Percentiles rank a stretch among this genome's conserved stretches.
phyloP scores from a whole-genome alignment of 2,113 vertebrate species.

The Pachyramphus minor region DNA sequence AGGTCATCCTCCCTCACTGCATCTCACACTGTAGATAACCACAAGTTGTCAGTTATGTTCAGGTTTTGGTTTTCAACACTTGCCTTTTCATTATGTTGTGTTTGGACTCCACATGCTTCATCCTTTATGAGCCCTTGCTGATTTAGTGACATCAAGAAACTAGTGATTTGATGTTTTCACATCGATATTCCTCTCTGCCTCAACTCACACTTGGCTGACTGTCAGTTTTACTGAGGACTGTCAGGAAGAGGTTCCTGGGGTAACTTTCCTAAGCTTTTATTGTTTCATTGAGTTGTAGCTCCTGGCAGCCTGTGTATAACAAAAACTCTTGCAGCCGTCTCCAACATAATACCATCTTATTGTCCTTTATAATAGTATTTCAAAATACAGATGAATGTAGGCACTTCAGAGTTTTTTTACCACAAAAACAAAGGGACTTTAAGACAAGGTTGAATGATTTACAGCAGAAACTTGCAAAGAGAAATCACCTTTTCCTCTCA shows the following conservation, averaged over 20 bases:
- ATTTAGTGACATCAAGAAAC: neutral
- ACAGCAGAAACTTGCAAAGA: neutral
- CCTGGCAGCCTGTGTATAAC: neutral
- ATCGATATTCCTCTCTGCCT: neutral
- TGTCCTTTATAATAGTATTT: neutral
- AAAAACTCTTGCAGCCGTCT: neutral
- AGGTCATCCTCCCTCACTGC: neutral
- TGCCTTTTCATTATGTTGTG: neutral
- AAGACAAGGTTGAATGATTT: constrained; percentile 11
- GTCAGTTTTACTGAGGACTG: neutral
- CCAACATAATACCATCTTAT: neutral
- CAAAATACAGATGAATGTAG: neutral
- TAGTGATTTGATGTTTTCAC: neutral
- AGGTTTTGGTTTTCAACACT: neutral
- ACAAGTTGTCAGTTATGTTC: neutral
- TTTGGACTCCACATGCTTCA: neutral
- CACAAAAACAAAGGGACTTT: neutral
- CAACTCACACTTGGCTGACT: neutral
- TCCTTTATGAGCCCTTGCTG: neutral
- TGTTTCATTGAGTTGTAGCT: neutral
- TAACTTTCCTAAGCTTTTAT: neutral
- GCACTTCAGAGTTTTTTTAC: neutral
- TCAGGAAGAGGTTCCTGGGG: neutral
- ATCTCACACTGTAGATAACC: neutral
- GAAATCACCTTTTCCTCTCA: neutral